Conservation (phyloP, 1,140 invertebrate genomes). For the Neodiprion fabricii region DNA sequence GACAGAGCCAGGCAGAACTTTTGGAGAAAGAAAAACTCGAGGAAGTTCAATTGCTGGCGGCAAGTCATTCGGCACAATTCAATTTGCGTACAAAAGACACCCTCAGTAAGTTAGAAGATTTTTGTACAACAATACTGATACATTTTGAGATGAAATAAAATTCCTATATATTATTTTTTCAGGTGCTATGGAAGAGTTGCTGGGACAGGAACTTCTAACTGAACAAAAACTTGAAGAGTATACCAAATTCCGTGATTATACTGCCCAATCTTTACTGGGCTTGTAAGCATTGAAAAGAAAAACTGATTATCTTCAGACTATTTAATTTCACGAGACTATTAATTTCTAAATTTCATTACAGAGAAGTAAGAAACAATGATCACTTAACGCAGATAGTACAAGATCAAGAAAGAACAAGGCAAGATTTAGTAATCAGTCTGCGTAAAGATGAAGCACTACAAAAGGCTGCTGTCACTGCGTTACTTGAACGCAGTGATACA, state of each 20-base stretch:
- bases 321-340: background rate
- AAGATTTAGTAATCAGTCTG: constrained; percentile 66
- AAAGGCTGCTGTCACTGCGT: constrained; percentile 73
- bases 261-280: constrained; percentile 64
- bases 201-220: constrained; percentile 68
- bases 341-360: constrained; percentile 36
- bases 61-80: constrained; percentile 58
- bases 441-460: constrained; percentile 74
- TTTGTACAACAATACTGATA: constrained; percentile 7
- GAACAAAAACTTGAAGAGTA: constrained; percentile 66
- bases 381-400: constrained; percentile 67
- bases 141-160: constrained; percentile 14
- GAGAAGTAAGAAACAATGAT: constrained; percentile 65
- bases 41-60: constrained; percentile 66
- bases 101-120: constrained; percentile 43
- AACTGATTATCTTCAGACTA: background rate
- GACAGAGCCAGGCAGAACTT: constrained; percentile 67
- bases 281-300: constrained; percentile 43
- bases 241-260: constrained; percentile 65
- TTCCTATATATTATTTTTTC: constrained; percentile 28
- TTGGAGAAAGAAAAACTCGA: constrained; percentile 70
- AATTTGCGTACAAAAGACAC: constrained; percentile 55
- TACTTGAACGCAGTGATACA: constrained; percentile 77
- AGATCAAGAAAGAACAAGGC: constrained; percentile 67
- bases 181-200: constrained; percentile 71